Evolutionary conservation across 1,140 invertebrate species (phyloP).

Genomic region (Aethina tumida): DNA sequence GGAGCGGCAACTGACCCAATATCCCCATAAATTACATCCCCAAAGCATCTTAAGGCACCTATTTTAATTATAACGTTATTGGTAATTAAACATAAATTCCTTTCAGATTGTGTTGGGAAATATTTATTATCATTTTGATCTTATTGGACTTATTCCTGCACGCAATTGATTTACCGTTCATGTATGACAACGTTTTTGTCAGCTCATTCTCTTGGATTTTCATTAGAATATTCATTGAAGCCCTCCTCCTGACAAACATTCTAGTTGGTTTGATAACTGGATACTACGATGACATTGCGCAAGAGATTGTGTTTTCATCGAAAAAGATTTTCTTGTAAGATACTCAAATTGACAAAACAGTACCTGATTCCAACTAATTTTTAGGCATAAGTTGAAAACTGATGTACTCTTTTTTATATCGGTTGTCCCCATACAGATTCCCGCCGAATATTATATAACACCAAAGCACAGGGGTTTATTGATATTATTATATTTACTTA

Average conservation of each 20-base stretch:
- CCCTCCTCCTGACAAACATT: constrained; percentile 19
- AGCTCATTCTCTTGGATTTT: constrained; percentile 2
- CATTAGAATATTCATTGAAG: constrained; percentile 10
- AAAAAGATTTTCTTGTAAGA: constrained; percentile 20
- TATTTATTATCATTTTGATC: constrained; percentile 19
- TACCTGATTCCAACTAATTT: constrained; percentile 5
- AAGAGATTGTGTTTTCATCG: constrained; percentile 21
- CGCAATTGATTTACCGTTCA: constrained; percentile 21
- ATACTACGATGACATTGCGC: constrained; percentile 24
- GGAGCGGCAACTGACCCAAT: constrained; percentile 20
- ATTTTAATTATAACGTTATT: constrained; percentile 7
- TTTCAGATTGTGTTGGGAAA: constrained; percentile 24
- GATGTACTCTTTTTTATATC: constrained; percentile 18
- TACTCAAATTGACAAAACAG: not conserved
- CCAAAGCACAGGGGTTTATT: constrained; percentile 14
- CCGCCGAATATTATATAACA: too few species aligned
- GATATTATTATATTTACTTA: constrained; percentile 14
- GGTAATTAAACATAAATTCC: constrained; percentile 3
- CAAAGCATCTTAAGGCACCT: constrained; percentile 18
- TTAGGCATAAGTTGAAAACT: constrained; percentile 25
- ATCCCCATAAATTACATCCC: constrained; percentile 25
- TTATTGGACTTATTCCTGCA: constrained; percentile 17
- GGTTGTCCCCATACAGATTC: too few species aligned
- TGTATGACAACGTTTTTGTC: constrained; percentile 11
- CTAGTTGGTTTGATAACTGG: constrained; percentile 21